Evolutionary conservation across 2,888 invertebrate genomes (phyloP).

Genomic region (Pteria penguin): DNA sequence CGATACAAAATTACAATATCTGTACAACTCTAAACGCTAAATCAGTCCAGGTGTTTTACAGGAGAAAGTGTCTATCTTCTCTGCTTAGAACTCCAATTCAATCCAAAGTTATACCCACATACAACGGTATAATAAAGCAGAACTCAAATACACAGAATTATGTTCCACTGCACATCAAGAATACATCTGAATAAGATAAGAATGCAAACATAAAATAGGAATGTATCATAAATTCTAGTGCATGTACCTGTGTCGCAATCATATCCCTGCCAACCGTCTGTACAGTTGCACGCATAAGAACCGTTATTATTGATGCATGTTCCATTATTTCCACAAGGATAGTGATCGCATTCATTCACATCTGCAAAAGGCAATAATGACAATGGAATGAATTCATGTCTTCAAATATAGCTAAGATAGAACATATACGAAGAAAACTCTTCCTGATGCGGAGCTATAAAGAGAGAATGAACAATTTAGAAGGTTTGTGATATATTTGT

Average conservation of each 20-base stretch:
- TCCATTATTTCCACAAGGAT: slow-evolving; percentile 55
- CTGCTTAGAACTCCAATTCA: not conserved
- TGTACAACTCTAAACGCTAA: no score
- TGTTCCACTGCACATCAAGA: not conserved
- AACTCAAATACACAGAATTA: not conserved
- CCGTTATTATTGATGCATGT: slow-evolving; percentile 56
- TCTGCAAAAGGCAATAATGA: slow-evolving; percentile 33
- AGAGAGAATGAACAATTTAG: no score
- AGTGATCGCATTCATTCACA: slow-evolving; percentile 43
- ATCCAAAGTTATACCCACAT: not conserved
- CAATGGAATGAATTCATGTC: not conserved
- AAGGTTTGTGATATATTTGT: no score
- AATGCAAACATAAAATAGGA: no score
- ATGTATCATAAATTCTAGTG: no score
- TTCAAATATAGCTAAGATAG: no score
- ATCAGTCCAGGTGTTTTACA: no score
- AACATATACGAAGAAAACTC: no score
- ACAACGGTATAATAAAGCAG: not conserved
- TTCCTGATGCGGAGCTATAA: no score
- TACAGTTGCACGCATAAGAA: slow-evolving; percentile 57
- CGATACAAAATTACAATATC: no score
- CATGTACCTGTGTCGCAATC: slow-evolving; percentile 31
- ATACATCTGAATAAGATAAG: not conserved
- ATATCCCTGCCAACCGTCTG: slow-evolving; percentile 51
- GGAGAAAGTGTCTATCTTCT: no score